Conservation (phyloP, 2,113 vertebrate species). For the Nibea albiflora region DNA sequence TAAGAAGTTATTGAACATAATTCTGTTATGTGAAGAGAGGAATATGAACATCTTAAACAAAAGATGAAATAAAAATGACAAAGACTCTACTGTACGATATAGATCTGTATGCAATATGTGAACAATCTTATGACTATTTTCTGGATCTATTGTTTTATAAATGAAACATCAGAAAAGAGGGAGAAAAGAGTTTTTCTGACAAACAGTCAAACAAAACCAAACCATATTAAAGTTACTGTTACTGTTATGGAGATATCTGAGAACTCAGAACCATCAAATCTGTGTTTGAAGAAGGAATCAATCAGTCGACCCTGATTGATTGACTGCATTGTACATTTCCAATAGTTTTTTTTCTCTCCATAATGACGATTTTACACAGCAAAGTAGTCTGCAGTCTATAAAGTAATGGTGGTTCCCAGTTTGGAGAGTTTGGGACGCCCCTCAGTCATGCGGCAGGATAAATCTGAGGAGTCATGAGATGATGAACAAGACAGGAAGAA, state of each 20-base stretch:
- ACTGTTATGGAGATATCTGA: background rate
- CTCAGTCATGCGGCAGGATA: background rate
- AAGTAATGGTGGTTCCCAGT: background rate
- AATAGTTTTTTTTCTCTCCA: background rate
- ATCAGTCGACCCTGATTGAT: background rate
- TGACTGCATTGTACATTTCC: background rate
- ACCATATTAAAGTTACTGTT: background rate
- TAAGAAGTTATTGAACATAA: background rate
- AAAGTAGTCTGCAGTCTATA: background rate
- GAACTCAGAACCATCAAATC: background rate
- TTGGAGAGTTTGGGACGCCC: background rate
- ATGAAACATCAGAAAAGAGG: background rate
- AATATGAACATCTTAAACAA: background rate
- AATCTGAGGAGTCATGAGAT: background rate
- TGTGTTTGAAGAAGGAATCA: background rate
- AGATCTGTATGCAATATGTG: background rate
- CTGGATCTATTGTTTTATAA: background rate
- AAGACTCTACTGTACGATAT: too few species aligned
- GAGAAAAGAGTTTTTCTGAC: too few species aligned
- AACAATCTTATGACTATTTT: background rate
- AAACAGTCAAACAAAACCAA: background rate
- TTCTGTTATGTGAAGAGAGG: background rate
- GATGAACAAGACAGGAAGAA: background rate
- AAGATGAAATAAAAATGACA: background rate
- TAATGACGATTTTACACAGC: background rate